Conservation (phyloP, 2,113 vertebrate genomes). For the Hydrolagus affinis region DNA sequence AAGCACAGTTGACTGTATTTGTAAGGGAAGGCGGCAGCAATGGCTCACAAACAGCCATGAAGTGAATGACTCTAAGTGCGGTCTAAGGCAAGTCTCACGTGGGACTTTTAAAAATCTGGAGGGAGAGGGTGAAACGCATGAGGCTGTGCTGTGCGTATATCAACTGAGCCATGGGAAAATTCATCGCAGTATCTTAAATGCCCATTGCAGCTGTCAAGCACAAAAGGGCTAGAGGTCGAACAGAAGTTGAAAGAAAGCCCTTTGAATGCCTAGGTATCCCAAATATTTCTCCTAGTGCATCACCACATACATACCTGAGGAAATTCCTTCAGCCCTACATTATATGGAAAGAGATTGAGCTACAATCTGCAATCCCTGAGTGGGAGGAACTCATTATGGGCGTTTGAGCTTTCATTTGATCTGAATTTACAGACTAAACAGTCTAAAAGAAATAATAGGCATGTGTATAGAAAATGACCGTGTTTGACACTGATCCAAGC, state of each 20-base stretch:
- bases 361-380: not conserved
- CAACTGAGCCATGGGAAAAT: no score
- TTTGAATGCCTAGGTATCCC: not conserved
- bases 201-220: not conserved
- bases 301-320: not conserved
- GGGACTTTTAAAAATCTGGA: no score
- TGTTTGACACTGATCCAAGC: slow-evolving; percentile 4
- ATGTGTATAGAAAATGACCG: not conserved
- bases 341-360: not conserved
- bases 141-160: no score
- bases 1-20: no score
- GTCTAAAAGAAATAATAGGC: slow-evolving; percentile 14
- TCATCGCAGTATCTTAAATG: no score
- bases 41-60: no score
- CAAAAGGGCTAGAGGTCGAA: not conserved
- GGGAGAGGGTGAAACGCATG: no score
- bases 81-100: no score
- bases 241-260: slow-evolving; percentile 13
- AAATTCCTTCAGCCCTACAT: not conserved
- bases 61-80: no score
- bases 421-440: not conserved
- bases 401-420: not conserved
- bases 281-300: not conserved
- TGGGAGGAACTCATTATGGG: not conserved
- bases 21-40: no score